These are phyloP conservation scores for Nymphicus hollandicus DNA, from an alignment of 2,113 vertebrate species.

Conservation along the genomic window DNA sequence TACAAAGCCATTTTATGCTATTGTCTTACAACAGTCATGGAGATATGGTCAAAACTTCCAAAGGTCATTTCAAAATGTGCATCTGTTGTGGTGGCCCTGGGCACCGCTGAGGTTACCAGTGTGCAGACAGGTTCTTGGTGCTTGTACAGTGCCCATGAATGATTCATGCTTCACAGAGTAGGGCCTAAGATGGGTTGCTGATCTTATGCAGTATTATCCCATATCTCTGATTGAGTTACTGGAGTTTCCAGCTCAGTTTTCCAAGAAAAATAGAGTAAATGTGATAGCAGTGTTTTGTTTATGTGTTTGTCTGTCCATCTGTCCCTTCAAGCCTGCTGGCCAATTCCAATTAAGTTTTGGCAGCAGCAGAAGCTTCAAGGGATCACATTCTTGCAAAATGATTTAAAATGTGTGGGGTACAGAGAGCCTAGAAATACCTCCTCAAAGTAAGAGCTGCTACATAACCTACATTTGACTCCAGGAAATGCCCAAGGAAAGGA, in stretches of 20 bases:
- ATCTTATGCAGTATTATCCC: background rate
- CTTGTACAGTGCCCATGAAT: accelerated
- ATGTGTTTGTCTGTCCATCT: background rate
- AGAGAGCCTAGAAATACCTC: background rate
- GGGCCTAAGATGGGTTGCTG: background rate
- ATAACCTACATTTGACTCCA: background rate
- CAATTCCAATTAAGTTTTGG: background rate
- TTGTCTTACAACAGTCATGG: background rate
- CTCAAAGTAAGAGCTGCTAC: background rate
- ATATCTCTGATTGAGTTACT: background rate
- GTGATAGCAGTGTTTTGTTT: background rate
- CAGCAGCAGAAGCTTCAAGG: background rate
- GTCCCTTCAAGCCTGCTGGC: background rate
- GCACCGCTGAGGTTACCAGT: background rate
- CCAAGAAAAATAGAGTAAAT: slow-evolving; percentile 14
- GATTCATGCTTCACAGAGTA: background rate
- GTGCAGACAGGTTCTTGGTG: accelerated
- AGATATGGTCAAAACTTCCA: background rate
- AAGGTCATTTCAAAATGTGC: background rate
- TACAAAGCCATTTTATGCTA: background rate
- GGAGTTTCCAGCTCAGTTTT: background rate
- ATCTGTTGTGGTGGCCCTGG: background rate
- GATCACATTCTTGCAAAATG: background rate
- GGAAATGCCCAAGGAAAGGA: background rate
- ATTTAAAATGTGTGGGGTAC: background rate